Conservation (phyloP, 1,140 invertebrate genomes). For the Nebria ingens region DNA sequence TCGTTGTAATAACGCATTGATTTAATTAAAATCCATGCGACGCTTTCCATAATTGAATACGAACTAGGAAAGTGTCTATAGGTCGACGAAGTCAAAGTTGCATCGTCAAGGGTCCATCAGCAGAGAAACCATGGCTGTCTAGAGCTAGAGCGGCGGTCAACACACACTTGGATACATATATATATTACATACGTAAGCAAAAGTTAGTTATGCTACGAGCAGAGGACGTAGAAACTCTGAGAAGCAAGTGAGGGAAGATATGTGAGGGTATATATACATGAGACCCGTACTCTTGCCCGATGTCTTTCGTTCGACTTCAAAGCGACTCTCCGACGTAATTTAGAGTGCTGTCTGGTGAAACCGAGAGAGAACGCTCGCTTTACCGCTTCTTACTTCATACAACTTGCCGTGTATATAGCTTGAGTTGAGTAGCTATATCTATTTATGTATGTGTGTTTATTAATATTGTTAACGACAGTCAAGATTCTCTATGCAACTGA, state of each 20-base stretch:
- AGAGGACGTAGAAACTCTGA: too few species aligned
- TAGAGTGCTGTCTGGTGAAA: background rate
- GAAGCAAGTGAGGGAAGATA: background rate
- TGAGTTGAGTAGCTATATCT: background rate
- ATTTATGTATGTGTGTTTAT: background rate
- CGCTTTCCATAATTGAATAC: too few species aligned
- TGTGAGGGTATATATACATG: background rate
- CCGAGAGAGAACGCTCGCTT: background rate
- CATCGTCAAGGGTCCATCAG: too few species aligned
- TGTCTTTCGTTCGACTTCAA: background rate
- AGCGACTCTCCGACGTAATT: background rate
- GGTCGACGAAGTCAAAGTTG: too few species aligned
- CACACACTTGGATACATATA: too few species aligned
- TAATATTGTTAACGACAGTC: background rate
- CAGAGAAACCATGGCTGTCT: too few species aligned
- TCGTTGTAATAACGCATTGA: too few species aligned
- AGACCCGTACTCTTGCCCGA: background rate
- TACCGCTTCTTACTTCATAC: background rate
- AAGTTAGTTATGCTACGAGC: too few species aligned
- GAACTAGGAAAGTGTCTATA: too few species aligned
- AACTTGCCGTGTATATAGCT: background rate
- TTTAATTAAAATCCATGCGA: too few species aligned
- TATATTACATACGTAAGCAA: background rate
- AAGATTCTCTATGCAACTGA: background rate
- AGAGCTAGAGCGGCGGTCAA: too few species aligned